Evolutionary conservation across 2,113 vertebrate genomes (phyloP).

Genomic region (Mesitornis unicolor): DNA sequence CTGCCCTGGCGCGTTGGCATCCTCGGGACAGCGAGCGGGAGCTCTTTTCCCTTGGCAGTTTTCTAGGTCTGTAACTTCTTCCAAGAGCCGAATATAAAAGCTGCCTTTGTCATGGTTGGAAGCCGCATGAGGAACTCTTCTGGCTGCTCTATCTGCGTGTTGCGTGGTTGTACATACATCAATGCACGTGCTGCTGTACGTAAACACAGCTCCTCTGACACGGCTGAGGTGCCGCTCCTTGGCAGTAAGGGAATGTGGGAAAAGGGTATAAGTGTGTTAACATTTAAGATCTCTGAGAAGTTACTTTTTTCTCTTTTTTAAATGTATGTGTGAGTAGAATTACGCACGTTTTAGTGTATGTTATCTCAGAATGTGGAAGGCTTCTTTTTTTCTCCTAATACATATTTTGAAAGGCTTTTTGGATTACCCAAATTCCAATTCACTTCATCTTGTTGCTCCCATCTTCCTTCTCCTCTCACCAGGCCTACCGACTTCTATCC

Average conservation of each 20-base stretch:
- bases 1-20: fast-evolving
- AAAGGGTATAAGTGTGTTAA: not conserved
- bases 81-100: not conserved
- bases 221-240: not conserved
- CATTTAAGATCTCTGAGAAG: not conserved
- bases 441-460: not conserved
- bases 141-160: not conserved
- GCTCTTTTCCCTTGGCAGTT: not conserved
- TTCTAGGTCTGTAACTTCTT: slow-evolving; percentile 30
- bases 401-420: not conserved
- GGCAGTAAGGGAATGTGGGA: fast-evolving
- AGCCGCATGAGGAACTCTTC: not conserved
- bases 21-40: not conserved
- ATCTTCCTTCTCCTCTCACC: not conserved
- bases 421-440: not conserved
- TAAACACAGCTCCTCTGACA: not conserved
- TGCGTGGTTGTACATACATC: not conserved
- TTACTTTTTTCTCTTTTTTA: not conserved
- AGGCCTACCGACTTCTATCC: not conserved
- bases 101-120: not conserved
- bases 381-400: not conserved
- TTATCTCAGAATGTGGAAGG: not conserved
- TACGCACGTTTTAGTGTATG: not conserved
- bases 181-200: fast-evolving
- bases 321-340: not conserved